phyloP scores from a whole-genome alignment of 2,888 invertebrate genomes.

The Drosophila nr. perissopoda region DNA sequence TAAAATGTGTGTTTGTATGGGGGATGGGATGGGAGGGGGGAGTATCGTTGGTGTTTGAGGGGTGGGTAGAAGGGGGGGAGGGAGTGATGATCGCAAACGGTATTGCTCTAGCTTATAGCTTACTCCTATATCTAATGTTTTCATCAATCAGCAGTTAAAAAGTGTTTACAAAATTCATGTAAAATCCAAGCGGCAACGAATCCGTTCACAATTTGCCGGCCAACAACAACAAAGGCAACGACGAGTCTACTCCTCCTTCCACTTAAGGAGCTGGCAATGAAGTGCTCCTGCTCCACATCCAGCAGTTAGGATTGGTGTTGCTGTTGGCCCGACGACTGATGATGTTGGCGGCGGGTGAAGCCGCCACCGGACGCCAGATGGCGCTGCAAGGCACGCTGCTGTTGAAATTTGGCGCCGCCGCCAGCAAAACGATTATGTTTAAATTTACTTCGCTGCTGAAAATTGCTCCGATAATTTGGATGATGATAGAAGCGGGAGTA shows the following conservation, averaged over 20 bases:
- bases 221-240: constrained; percentile 37
- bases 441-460: constrained; percentile 81
- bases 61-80: not conserved
- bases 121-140: constrained; percentile 62
- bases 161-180: constrained; percentile 68
- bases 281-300: constrained; percentile 24
- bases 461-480: constrained; percentile 75
- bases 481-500: constrained; percentile 66
- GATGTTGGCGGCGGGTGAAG: constrained; percentile 62
- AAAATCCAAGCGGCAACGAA: constrained; percentile 52
- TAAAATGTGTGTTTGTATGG: constrained; percentile 9
- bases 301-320: constrained; percentile 71
- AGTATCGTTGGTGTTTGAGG: not conserved
- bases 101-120: constrained; percentile 74
- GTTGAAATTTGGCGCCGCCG: constrained; percentile 64
- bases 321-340: constrained; percentile 53
- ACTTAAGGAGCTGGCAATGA: constrained; percentile 10
- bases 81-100: constrained; percentile 21
- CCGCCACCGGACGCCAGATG: constrained; percentile 67
- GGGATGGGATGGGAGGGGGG: constrained; percentile 5
- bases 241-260: not conserved
- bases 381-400: constrained; percentile 67
- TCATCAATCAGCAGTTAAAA: constrained; percentile 65
- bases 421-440: constrained; percentile 80
- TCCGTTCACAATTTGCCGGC: constrained; percentile 25